Conservation (phyloP, 2,113 vertebrate genomes). For the Oryzias celebensis region DNA sequence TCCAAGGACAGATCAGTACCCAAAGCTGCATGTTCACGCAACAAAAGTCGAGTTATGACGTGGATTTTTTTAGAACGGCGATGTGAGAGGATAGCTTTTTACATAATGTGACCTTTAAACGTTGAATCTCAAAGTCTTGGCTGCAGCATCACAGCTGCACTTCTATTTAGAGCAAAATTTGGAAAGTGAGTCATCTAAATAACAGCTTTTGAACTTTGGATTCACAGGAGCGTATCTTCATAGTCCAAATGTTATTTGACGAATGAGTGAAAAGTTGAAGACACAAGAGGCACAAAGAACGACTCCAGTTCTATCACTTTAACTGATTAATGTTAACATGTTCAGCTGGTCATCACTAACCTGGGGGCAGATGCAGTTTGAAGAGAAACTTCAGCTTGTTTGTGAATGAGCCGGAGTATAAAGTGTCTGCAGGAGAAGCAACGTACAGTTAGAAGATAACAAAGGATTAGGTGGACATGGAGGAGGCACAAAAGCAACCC, state of each 20-base stretch:
- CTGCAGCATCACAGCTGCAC: no score
- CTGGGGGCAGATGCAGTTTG: conserved; percentile 94
- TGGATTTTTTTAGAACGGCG: conserved; percentile 31
- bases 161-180: no score
- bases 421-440: conserved; percentile 78
- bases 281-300: conserved; percentile 2
- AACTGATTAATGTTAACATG: not conserved
- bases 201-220: conserved; percentile 5
- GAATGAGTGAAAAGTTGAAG: conserved; percentile 24
- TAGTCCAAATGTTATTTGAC: not conserved
- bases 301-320: no score
- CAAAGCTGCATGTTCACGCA: conserved; percentile 18
- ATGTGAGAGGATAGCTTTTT: not conserved
- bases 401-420: conserved; percentile 92
- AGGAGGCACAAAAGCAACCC: conserved; percentile 23
- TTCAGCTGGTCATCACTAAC: conserved; percentile 69
- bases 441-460: conserved; percentile 2
- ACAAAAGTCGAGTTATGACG: conserved; percentile 26
- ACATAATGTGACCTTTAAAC: no score
- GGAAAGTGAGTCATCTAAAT: no score
- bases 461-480: not conserved
- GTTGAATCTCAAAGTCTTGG: no score
- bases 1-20: conserved; percentile 40
- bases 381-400: conserved; percentile 95
- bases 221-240: not conserved